Evolutionary conservation across 2,797 vertebrate genomes (phyloP), one percentile per base, ranked within the genome.

Genomic region (Aselliscus stoliczkanus): DNA sequence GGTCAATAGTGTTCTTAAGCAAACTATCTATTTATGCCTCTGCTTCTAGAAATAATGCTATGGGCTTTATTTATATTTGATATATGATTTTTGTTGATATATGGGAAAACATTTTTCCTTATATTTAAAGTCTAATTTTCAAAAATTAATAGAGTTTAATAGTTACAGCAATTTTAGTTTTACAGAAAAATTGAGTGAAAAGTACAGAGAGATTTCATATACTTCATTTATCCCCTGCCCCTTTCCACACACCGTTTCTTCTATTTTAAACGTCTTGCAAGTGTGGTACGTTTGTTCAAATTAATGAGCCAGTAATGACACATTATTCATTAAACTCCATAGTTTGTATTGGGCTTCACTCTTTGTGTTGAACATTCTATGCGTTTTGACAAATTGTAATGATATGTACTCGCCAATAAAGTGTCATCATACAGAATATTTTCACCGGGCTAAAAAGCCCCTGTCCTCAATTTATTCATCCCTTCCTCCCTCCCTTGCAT

Each of bases 81-180:
- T 73, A 37, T 67, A 81, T 70, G n/a, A 58, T 29, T 72, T 96
- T 77, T 64, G 56, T 80, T 69, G 62, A 62, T 47, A 7, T 62
- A 13, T 85, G 9, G 60, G 42, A 39, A 72, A 42, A 58, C 4
- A 31, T 77, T 69, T 37, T 5, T 18, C 21, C 42, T 91, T 81
- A 91, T 21, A 60, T 75, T 69, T 90, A 93, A 89, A 80, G 20
- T 70, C 27, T 42, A n/a, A 80, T 88, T 96, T 96, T 62, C 37
- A 47, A 65, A 72, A 58, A 72, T 58, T 80, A 67, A 47, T 84
- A 80, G 25, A 76, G 10, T 85, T 67, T 90, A 87, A 34, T 62
- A 72, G 65, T 81, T 80, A 84, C 17, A 80, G 17, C 15, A 77
- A 5, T 54, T 91, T 67, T 69, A 62, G 1, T 92, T 88, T 82